Evolutionary conservation across 1,140 invertebrate genomes (phyloP), one percentile per base, ranked within the genome.

Genomic region (Drosophila simulans): DNA sequence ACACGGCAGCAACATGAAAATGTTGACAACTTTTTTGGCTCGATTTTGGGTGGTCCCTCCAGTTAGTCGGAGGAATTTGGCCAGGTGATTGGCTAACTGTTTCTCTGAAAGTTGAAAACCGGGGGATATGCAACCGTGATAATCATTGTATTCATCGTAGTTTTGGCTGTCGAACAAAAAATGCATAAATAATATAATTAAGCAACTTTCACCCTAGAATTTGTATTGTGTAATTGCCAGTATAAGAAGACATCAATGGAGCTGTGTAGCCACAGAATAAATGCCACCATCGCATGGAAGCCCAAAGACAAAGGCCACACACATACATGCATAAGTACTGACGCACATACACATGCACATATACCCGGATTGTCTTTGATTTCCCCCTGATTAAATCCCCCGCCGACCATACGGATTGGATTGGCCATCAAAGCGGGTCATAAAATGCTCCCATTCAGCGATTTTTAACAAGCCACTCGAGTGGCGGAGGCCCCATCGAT

Each of bases 21-120:
- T 76, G 72, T 76, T 76, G 72, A 76, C 72, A 76, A 76, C 59
- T 76, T 74, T 75, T 75, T 74, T 56, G 58, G 35, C 20, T 65
- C n/a, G 58, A 39, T 65, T 71, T 45, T 71, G 68, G 69, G 64
- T 68, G 64, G 64, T 68, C 20, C 42, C 52, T 59, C 17, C 17
- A 37, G 39, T 56, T 56, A 34, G 60, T 15, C 2, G 34, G 11
- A 27, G 45, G 15, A 48, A 48, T 52, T 46, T 59, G 11, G n/a
- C 42, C 17, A 55, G 52, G 51, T 71, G 56, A 55, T 49, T 40
- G 56, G n/a, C 5, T 62, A 66, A 66, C 63, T 62, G 63, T 62
- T 51, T 13, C 34, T 8, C 17, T n/a, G 12, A 54, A 39, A 40
- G 48, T 35, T 48, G 13, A 31, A 34, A 43, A 8, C 31, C 8